These are phyloP conservation scores for Drosophila rufa DNA, from an alignment of 1,140 invertebrate species.

Conservation along the genomic window DNA sequence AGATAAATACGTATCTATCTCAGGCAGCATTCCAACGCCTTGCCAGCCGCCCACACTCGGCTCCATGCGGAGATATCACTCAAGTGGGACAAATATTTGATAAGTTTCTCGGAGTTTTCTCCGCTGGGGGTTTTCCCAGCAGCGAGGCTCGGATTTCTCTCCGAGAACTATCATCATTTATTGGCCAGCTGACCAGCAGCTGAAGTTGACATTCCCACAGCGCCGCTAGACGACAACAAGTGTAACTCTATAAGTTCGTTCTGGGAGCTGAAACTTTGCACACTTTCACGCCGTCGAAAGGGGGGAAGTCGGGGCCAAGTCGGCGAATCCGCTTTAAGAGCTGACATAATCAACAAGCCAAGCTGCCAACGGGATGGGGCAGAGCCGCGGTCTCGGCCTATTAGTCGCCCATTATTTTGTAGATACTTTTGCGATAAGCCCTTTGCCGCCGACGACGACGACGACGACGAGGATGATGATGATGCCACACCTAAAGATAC, in stretches of 20 bases:
- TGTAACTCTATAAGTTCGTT: conserved; percentile 52
- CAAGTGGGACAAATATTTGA: conserved; percentile 51
- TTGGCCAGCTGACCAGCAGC: conserved; percentile 43
- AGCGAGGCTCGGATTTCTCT: conserved; percentile 31
- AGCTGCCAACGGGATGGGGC: not conserved
- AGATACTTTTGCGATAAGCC: conserved; percentile 77
- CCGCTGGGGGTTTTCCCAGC: not conserved
- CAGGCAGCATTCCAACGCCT: conserved; percentile 12
- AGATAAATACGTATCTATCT: conserved; percentile 19
- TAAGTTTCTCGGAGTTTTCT: conserved; percentile 27
- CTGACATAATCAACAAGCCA: conserved; percentile 60
- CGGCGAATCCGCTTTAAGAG: conserved; percentile 55
- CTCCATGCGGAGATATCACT: conserved; percentile 30
- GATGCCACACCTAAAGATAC: conserved; percentile 67
- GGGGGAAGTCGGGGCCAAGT: conserved; percentile 30
- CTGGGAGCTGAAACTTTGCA: conserved; percentile 44
- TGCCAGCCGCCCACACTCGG: conserved; percentile 21
- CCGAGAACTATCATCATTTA: conserved; percentile 44
- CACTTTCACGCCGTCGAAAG: conserved; percentile 42
- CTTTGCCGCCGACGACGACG: conserved; percentile 42
- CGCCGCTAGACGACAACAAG: conserved; percentile 37
- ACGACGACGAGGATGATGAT: conserved; percentile 15
- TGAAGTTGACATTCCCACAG: conserved; percentile 35
- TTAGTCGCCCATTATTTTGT: conserved; percentile 80
- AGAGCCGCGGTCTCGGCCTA: conserved; percentile 52